Conservation (phyloP, 2,888 invertebrate genomes). For the Drosophila nr. medialis region DNA sequence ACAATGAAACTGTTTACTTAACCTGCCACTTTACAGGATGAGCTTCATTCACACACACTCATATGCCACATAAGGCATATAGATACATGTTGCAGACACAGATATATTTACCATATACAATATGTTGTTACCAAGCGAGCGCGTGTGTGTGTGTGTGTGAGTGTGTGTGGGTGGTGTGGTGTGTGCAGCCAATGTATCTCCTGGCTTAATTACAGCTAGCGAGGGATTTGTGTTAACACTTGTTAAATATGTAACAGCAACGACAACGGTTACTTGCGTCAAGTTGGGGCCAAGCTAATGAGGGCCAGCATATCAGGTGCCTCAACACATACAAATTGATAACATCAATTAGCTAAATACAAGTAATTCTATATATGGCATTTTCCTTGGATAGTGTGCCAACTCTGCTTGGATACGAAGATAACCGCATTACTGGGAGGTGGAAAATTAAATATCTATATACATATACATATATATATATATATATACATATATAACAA, state of each 20-base stretch:
- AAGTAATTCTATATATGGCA: background rate
- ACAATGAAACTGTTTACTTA: conserved; percentile 83
- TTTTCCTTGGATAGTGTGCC: background rate
- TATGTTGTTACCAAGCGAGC: conserved; percentile 2
- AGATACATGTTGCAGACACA: conserved; percentile 7
- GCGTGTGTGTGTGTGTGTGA: conserved; percentile 4
- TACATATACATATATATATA: too few species aligned
- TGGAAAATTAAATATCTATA: too few species aligned
- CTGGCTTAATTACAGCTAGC: conserved; percentile 72
- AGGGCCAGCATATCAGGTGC: conserved; percentile 24
- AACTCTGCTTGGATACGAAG: background rate
- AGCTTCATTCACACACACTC: conserved; percentile 61
- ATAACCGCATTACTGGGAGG: background rate
- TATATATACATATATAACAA: background rate
- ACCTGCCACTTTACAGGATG: conserved; percentile 83
- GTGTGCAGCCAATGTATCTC: conserved; percentile 38
- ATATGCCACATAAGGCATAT: background rate
- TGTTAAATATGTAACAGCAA: conserved; percentile 59
- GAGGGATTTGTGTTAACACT: conserved; percentile 64
- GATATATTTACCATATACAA: conserved; percentile 19
- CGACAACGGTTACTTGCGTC: conserved; percentile 9
- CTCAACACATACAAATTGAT: conserved; percentile 34
- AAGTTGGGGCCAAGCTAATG: conserved; percentile 41
- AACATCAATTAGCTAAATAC: conserved; percentile 13
- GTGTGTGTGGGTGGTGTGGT: conserved; percentile 6